Percentiles rank a stretch among this genome's conserved stretches.
Conservation (phyloP, 2,888 invertebrate genomes). For the Macrophya alboannulata region DNA sequence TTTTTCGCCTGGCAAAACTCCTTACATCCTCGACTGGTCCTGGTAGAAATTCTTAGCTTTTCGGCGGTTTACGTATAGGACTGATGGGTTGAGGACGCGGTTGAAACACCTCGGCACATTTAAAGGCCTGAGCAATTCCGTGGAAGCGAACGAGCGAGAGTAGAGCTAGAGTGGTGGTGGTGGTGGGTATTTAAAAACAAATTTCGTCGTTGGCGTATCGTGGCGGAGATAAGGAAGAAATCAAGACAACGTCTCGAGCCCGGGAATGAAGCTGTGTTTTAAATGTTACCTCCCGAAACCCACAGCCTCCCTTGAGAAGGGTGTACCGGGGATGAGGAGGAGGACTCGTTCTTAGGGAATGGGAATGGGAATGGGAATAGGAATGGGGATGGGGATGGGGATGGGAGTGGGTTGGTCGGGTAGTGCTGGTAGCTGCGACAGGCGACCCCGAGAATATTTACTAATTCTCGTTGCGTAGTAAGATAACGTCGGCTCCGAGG, state of each 20-base stretch:
- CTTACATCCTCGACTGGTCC: not conserved
- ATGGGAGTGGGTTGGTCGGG: conserved; percentile 12
- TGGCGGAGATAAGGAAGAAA: conserved; percentile 57
- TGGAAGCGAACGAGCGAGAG: conserved; percentile 30
- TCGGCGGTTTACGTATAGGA: not conserved
- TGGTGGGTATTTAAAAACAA: conserved; percentile 55
- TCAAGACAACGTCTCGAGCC: conserved; percentile 55
- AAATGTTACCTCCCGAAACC: conserved; percentile 60
- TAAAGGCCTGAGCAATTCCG: conserved; percentile 51
- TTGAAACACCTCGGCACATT: conserved; percentile 48
- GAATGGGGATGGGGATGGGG: conserved; percentile 26
- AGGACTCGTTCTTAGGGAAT: conserved; percentile 48
- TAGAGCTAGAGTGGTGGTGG: conserved; percentile 13
- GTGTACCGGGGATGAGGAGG: conserved; percentile 27
- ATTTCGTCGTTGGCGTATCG: conserved; percentile 56
- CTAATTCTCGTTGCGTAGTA: conserved; percentile 76
- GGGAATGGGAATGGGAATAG: conserved; percentile 9
- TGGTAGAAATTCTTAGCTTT: not conserved
- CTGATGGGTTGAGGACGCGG: conserved; percentile 34
- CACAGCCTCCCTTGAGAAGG: conserved; percentile 46
- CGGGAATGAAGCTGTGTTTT: conserved; percentile 64
- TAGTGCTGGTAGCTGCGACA: conserved; percentile 44
- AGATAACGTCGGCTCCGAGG: conserved; percentile 71
- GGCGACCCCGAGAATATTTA: conserved; percentile 67
- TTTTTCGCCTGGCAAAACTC: not conserved